Evolutionary conservation across 2,113 vertebrate species (phyloP).

Genomic region (Aphyosemion australe): DNA sequence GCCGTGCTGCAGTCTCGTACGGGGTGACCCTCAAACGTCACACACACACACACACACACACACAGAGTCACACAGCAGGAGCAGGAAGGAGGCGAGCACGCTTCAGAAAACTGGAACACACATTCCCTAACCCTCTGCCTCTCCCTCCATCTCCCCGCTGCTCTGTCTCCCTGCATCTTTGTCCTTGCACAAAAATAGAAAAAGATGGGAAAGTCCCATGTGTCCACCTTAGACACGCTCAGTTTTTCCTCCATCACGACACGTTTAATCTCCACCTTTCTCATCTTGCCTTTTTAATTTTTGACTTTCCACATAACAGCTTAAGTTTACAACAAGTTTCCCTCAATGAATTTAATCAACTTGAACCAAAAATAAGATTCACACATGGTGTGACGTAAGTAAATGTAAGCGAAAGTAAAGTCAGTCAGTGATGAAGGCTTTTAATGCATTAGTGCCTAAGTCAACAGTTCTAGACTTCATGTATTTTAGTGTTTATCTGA

Average conservation of each 20-base stretch:
- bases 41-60: slow-evolving; percentile 24
- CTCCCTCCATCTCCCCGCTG: slow-evolving; percentile 35
- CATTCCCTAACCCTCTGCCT: slow-evolving; percentile 47
- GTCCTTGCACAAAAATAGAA: slow-evolving; percentile 73
- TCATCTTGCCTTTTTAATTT: background rate
- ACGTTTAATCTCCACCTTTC: slow-evolving; percentile 19
- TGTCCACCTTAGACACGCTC: slow-evolving; percentile 40
- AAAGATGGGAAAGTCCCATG: slow-evolving; percentile 56
- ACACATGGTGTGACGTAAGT: no score
- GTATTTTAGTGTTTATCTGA: no score
- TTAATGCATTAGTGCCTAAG: no score
- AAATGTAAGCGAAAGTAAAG: no score
- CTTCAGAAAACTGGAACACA: slow-evolving; percentile 69
- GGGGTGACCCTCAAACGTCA: slow-evolving; percentile 66
- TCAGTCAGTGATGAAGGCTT: no score
- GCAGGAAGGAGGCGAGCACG: slow-evolving; percentile 60
- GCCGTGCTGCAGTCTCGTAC: slow-evolving; percentile 56
- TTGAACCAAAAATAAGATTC: no score
- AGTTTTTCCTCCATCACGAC: slow-evolving; percentile 1
- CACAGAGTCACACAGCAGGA: slow-evolving; percentile 37
- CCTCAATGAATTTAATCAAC: no score
- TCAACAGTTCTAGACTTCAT: no score
- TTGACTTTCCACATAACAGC: background rate
- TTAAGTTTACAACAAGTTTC: no score
- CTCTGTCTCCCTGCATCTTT: slow-evolving; percentile 55